Evolutionary conservation across 2,797 vertebrate species (phyloP), one percentile per base, ranked within the genome.

Genomic region (Sebastes kiyomatsui): DNA sequence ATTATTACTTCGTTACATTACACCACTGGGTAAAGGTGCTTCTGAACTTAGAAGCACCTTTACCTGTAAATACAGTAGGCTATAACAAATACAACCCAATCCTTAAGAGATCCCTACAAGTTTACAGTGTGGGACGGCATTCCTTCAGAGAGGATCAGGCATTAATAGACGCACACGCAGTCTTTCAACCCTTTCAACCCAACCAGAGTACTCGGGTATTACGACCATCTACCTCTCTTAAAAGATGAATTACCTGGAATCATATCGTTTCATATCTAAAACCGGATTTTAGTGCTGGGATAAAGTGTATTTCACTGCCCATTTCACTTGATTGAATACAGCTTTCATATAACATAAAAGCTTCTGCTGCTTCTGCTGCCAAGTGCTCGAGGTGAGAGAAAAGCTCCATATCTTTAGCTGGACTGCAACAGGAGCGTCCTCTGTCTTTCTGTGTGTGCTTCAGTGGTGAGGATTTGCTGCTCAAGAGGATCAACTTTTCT

Each of bases 291-390:
- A 87, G 52, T 22, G 60, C 46, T 6, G 14, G 58, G 62, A 79
- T 91, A 3, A 83, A 83, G 60, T 71, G 38, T 55, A 49, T 90
- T 88, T 86, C 77, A 83, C 77, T 83, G 74, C 25, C 69, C 82
- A 77, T 89, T 87, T 81, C 67, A 80, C 79, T 81, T 87, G 87
- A 89, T 73, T 84, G 67, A 92, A 84, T 82, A 60, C 55, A 78
- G 70, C 73, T 72, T 87, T 83, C 80, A 90, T 80, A 62, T 55
- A 79, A 80, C 79, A 87, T 71, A 60, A 80, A 76, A 81, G 65
- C 76, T 49, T 69, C 52, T 67, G 67, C 75, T 75, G 74, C 81
- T 69, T 54, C 0, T 28, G 38, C 64, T 82, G 89, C 85, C 87
- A 90, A 91, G 66, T 38, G 30, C 75, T 75, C 11, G 1, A 25